Percentiles rank a stretch among this genome's conserved stretches.
phyloP scores from a whole-genome alignment of 2,888 invertebrate genomes.

The Caenorhabditis sp. region DNA sequence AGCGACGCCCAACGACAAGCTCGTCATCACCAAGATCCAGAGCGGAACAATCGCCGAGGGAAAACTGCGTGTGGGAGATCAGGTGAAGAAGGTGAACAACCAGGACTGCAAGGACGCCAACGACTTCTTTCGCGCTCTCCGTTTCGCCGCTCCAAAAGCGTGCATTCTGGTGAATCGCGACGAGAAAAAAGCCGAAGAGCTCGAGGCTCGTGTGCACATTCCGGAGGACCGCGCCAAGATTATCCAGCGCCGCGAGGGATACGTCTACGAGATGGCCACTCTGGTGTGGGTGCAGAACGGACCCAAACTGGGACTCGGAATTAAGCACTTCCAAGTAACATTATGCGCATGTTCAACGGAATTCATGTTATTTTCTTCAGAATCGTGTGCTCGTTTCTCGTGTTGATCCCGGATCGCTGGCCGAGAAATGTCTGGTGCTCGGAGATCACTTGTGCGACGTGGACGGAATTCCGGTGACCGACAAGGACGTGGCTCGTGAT shows the following conservation, averaged over 20 bases:
- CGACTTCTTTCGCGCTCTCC: conserved; percentile 71
- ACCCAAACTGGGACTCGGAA: conserved; percentile 72
- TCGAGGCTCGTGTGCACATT: conserved; percentile 68
- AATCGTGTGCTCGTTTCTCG: conserved; percentile 74
- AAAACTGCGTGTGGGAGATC: conserved; percentile 74
- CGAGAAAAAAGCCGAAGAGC: conserved; percentile 66
- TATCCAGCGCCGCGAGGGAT: conserved; percentile 72
- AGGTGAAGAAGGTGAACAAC: conserved; percentile 68
- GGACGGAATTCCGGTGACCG: conserved; percentile 59
- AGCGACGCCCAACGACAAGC: conserved; percentile 74
- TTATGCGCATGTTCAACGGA: too few relatives aligned
- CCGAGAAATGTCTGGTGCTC: conserved; percentile 58
- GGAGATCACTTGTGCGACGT: conserved; percentile 62
- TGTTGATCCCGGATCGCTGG: conserved; percentile 66
- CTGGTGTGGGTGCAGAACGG: conserved; percentile 66
- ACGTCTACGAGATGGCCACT: conserved; percentile 60
- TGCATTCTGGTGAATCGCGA: conserved; percentile 59
- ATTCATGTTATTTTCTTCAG: conserved; percentile 8
- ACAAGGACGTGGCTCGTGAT: conserved; percentile 61
- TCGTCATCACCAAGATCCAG: conserved; percentile 73
- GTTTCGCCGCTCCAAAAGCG: conserved; percentile 68
- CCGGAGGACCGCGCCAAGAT: conserved; percentile 71
- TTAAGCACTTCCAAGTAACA: conserved; percentile 69
- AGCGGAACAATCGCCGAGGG: conserved; percentile 73
- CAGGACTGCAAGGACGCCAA: conserved; percentile 60